These are phyloP conservation scores for Thaleichthys pacificus DNA, from an alignment of 2,797 vertebrate genomes.

Conservation along the genomic window DNA sequence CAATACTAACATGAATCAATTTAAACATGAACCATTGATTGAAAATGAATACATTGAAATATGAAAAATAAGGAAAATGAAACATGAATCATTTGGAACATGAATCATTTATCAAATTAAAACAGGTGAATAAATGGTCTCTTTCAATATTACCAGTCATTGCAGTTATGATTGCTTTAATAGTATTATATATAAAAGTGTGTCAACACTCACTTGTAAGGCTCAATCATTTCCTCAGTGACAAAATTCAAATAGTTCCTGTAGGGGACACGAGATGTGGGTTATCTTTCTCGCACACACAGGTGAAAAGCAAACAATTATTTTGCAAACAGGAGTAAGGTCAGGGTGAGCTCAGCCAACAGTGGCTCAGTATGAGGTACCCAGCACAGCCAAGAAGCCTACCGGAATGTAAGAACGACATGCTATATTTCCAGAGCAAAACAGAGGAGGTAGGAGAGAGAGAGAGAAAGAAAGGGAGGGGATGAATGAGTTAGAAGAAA, in stretches of 20 bases:
- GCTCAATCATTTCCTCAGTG: slow-evolving; percentile 98
- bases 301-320: not conserved
- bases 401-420: not conserved
- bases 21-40: no score
- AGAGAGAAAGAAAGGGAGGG: not conserved
- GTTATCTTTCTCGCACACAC: slow-evolving; percentile 10
- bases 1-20: no score
- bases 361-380: not conserved
- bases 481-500: not conserved
- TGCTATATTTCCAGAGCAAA: no score
- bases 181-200: not conserved
- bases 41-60: no score
- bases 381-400: not conserved
- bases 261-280: slow-evolving; percentile 26
- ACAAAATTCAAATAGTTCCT: slow-evolving; percentile 99
- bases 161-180: not conserved
- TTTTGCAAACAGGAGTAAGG: not conserved
- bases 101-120: no score
- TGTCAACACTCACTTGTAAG: slow-evolving; percentile 82
- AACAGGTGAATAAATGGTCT: no score
- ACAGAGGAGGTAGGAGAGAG: not conserved
- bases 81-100: no score
- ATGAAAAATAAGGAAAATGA: no score
- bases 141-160: no score
- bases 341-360: not conserved